These are phyloP conservation scores for Scaptomyza caliginosa DNA, from an alignment of 2,888 invertebrate genomes.

Conservation along the genomic window DNA sequence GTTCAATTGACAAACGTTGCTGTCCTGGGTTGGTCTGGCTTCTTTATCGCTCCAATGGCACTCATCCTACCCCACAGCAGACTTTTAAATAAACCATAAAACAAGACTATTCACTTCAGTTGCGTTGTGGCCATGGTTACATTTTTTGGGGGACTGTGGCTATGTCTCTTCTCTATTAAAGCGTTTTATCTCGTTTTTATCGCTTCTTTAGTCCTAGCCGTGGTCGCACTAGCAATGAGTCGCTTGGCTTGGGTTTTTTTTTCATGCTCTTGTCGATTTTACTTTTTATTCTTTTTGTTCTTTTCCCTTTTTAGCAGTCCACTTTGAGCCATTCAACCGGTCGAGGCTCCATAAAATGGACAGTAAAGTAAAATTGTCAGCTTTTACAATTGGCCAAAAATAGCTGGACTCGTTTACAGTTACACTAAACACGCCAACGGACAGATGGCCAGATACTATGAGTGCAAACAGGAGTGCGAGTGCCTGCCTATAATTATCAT, in stretches of 20 bases:
- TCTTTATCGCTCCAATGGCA: conserved; percentile 50
- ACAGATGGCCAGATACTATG: conserved; percentile 13
- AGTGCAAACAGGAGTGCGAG: conserved; percentile 29
- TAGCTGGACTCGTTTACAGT: conserved; percentile 30
- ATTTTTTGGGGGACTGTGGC: conserved; percentile 33
- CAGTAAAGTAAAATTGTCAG: conserved; percentile 70
- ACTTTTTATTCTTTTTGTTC: conserved; percentile 4
- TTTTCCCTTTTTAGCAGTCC: conserved; percentile 20
- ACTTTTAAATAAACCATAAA: conserved; percentile 79
- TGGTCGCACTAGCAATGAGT: conserved; percentile 27
- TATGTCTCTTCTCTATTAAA: conserved; percentile 41
- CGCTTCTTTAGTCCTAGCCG: conserved; percentile 65
- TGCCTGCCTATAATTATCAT: conserved; percentile 67
- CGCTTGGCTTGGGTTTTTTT: conserved; percentile 43
- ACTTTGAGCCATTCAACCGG: conserved; percentile 20
- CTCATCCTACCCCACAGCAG: conserved; percentile 29
- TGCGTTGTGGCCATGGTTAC: conserved; percentile 69
- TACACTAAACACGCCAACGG: conserved; percentile 23
- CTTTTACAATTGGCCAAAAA: conserved; percentile 64
- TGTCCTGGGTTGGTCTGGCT: conserved; percentile 32
- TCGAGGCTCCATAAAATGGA: conserved; percentile 55
- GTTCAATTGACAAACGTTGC: conserved; percentile 69
- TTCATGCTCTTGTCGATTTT: conserved; percentile 28
- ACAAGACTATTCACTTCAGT: conserved; percentile 79
- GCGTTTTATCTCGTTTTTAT: conserved; percentile 76